Conservation (phyloP, 2,888 invertebrate species). For the Drosophila borealis region DNA sequence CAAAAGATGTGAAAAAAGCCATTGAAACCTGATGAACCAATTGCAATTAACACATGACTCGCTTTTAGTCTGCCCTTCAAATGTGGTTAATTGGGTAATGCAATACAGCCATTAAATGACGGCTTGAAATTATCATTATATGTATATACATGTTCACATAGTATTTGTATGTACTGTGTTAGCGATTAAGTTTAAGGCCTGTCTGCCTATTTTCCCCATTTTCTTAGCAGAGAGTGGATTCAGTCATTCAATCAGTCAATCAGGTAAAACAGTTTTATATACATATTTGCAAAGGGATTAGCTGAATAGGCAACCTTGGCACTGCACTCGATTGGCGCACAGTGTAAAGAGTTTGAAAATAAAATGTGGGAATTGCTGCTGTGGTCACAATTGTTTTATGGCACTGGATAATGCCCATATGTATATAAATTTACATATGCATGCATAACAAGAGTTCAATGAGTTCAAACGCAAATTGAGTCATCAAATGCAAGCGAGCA, state of each 20-base stretch:
- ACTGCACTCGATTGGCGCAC: conserved; percentile 19
- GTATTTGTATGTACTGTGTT: no score
- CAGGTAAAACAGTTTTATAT: background rate
- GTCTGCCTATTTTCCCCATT: no score
- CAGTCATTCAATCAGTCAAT: no score
- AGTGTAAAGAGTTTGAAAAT: conserved; percentile 9
- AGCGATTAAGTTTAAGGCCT: no score
- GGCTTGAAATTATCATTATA: no score
- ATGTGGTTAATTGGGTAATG: conserved; percentile 45
- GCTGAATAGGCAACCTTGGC: conserved; percentile 47
- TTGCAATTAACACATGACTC: conserved; percentile 11
- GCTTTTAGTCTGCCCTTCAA: background rate
- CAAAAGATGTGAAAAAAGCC: conserved; percentile 32
- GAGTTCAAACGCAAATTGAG: conserved; percentile 68
- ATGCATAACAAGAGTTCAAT: conserved; percentile 44
- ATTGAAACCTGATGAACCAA: conserved; percentile 47
- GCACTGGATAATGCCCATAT: background rate
- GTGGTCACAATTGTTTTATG: conserved; percentile 11
- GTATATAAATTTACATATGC: background rate
- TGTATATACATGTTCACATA: no score
- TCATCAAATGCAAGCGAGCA: conserved; percentile 53
- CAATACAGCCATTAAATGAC: conserved; percentile 13
- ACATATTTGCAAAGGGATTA: conserved; percentile 20
- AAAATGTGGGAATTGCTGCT: conserved; percentile 5
- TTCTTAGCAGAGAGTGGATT: no score